Conservation (phyloP, 2,113 vertebrate species). For the Apodemus speciosus region DNA sequence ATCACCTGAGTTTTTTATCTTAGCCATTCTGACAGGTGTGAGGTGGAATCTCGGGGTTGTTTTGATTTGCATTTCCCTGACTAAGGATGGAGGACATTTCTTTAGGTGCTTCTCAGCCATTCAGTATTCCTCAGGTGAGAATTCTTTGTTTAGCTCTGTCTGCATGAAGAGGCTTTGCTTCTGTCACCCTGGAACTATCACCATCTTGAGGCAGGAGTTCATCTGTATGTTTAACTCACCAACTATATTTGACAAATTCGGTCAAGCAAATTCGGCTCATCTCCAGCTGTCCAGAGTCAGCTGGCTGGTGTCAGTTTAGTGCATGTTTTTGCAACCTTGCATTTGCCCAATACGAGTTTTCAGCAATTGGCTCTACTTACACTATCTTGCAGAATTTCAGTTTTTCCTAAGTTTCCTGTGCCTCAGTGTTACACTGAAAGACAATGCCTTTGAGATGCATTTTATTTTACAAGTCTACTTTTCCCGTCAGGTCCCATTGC, state of each 20-base stretch:
- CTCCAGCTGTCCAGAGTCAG: background rate
- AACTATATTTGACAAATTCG: constrained; percentile 1
- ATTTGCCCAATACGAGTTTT: background rate
- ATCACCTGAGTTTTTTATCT: no score
- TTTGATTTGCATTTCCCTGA: no score
- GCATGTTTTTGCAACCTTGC: background rate
- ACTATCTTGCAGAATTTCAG: background rate
- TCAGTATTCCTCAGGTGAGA: no score
- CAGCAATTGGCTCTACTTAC: background rate
- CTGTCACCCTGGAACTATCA: background rate
- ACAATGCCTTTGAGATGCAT: background rate
- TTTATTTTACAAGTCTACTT: background rate
- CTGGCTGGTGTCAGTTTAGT: background rate
- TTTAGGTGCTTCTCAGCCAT: no score
- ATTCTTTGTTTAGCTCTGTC: background rate
- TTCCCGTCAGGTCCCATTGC: background rate
- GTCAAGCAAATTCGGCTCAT: background rate
- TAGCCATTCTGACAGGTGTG: no score
- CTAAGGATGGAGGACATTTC: no score
- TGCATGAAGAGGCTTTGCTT: background rate
- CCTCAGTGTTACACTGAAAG: background rate
- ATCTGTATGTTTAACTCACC: background rate
- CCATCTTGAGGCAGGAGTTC: background rate
- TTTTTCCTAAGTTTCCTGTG: background rate
- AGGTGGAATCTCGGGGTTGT: no score